A percentile compares a stretch with the other conserved stretches of the same genome.
Conservation (phyloP, 2,113 vertebrate genomes). For the Pollimyrus isidori region DNA sequence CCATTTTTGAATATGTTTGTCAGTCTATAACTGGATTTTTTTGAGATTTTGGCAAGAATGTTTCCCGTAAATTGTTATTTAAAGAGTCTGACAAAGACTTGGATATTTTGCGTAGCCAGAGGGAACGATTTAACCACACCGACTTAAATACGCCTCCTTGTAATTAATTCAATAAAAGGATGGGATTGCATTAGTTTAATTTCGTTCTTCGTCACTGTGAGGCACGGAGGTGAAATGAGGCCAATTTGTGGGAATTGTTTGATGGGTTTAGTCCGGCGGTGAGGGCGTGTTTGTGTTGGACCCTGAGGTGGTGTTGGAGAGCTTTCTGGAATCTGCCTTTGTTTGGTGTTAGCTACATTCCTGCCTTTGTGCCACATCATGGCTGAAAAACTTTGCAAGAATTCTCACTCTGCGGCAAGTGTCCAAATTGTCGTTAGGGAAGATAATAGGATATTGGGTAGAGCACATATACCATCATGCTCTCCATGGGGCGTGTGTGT, state of each 20-base stretch:
- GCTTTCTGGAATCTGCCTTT: not conserved
- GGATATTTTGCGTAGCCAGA: slow-evolving; percentile 20
- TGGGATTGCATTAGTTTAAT: slow-evolving; percentile 51
- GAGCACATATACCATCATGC: not conserved
- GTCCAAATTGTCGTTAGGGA: not conserved
- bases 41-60: not conserved
- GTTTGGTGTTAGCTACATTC: not conserved
- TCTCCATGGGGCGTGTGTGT: not conserved
- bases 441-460: not conserved
- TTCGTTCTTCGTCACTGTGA: slow-evolving; percentile 39
- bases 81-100: not conserved
- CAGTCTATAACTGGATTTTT: not conserved
- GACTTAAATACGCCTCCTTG: slow-evolving; percentile 38
- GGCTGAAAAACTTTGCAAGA: not conserved
- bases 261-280: slow-evolving; percentile 30
- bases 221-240: slow-evolving; percentile 38
- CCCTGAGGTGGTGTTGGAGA: not conserved
- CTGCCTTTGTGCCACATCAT: not conserved
- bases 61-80: not conserved
- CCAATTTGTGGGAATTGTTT: slow-evolving; percentile 37
- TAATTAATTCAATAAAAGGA: slow-evolving; percentile 47
- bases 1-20: not conserved
- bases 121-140: slow-evolving; percentile 37
- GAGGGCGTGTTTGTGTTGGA: not conserved
- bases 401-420: not conserved